Evolutionary conservation across 2,888 invertebrate species (phyloP).

Genomic region (Barypeithes pellucidus): DNA sequence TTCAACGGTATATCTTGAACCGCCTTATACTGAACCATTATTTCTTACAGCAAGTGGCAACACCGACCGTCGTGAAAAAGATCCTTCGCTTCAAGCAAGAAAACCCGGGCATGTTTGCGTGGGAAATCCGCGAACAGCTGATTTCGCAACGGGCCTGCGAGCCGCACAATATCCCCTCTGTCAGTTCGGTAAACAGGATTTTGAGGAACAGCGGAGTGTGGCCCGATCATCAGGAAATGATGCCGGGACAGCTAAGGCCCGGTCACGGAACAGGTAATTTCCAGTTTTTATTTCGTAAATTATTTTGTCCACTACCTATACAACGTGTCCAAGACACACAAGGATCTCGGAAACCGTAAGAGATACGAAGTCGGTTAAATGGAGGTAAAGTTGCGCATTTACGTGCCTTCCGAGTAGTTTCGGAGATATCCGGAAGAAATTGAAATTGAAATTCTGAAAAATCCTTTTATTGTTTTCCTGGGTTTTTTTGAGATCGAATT

Average conservation of each 20-base stretch:
- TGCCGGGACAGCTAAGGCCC: conserved; percentile 64
- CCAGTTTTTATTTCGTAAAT: neutral
- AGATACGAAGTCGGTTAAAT: too few relatives aligned
- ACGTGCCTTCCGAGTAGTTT: too few relatives aligned
- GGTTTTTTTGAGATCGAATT: too few relatives aligned
- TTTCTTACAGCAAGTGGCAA: conserved; percentile 91
- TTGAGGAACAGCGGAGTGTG: conserved; percentile 90
- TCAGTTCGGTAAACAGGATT: conserved; percentile 95
- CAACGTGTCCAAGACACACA: too few relatives aligned
- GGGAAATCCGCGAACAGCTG: conserved; percentile 95
- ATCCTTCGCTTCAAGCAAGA: conserved; percentile 95
- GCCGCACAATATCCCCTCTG: conserved; percentile 92
- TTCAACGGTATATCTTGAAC: too few relatives aligned
- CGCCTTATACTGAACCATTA: neutral
- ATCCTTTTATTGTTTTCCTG: too few relatives aligned
- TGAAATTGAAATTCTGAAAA: too few relatives aligned
- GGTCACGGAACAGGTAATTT: conserved; percentile 35
- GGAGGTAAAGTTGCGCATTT: too few relatives aligned
- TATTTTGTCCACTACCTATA: too few relatives aligned
- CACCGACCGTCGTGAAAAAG: conserved; percentile 95
- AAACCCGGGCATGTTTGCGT: conserved; percentile 96
- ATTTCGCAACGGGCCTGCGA: conserved; percentile 93
- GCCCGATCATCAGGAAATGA: conserved; percentile 75
- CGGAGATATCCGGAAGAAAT: too few relatives aligned
- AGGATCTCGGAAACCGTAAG: too few relatives aligned